phyloP scores from a whole-genome alignment of 2,113 vertebrate genomes.

The Diadophis punctatus region DNA sequence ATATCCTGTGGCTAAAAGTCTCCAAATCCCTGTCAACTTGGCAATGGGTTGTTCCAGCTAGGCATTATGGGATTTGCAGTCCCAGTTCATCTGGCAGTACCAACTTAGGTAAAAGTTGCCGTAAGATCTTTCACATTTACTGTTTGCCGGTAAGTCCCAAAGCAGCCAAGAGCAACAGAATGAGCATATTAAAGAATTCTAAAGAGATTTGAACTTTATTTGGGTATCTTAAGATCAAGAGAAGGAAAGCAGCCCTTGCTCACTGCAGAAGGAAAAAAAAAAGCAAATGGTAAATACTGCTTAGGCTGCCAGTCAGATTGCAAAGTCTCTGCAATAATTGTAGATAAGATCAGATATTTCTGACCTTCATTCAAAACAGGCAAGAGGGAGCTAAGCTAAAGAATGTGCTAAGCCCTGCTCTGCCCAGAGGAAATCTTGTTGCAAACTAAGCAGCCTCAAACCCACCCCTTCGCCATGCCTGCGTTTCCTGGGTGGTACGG shows the following conservation, averaged over 20 bases:
- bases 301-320: constrained; percentile 12
- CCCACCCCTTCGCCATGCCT: background rate
- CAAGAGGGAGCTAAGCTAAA: background rate
- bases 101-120: background rate
- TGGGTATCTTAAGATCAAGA: background rate
- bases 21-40: background rate
- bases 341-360: constrained; percentile 14
- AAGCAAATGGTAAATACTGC: constrained; percentile 2
- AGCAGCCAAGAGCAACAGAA: background rate
- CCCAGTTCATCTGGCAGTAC: background rate
- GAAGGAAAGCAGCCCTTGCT: constrained; percentile 1
- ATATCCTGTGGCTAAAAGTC: background rate
- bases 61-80: background rate
- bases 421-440: background rate
- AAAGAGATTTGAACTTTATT: constrained; percentile 10
- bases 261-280: background rate
- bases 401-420: background rate
- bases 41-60: background rate
- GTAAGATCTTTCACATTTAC: background rate
- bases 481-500: background rate
- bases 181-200: background rate
- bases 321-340: constrained; percentile 7
- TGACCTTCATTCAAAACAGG: background rate
- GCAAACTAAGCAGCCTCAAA: background rate
- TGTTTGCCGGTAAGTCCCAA: background rate